Evolutionary conservation across 2,797 vertebrate genomes (phyloP).

Genomic region (Brachyalestes nurse): DNA sequence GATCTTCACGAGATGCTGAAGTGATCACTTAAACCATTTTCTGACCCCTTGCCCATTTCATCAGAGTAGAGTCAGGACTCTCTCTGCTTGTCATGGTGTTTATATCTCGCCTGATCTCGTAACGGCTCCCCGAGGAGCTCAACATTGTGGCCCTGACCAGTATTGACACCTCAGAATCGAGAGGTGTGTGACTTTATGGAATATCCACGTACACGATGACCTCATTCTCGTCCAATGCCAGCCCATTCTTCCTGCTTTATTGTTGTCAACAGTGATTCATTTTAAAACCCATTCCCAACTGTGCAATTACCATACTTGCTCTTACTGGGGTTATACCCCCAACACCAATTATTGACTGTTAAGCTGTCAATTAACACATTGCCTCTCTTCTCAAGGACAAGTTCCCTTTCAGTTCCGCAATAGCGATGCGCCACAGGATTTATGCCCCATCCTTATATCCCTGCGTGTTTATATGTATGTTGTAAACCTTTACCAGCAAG

Average conservation of each 20-base stretch:
- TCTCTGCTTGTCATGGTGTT: background rate
- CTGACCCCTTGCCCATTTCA: slow-evolving; percentile 23
- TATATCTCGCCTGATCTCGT: slow-evolving; percentile 52
- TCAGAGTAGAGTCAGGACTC: slow-evolving; percentile 27
- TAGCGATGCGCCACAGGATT: slow-evolving; percentile 59
- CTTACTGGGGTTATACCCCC: slow-evolving; percentile 55
- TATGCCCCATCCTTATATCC: slow-evolving; percentile 61
- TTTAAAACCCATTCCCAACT: slow-evolving; percentile 52
- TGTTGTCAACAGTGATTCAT: slow-evolving; percentile 59
- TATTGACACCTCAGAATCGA: slow-evolving; percentile 51
- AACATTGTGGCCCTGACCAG: slow-evolving; percentile 44
- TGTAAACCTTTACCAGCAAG: slow-evolving; percentile 72
- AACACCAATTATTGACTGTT: slow-evolving; percentile 63
- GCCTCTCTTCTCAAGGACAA: slow-evolving; percentile 58
- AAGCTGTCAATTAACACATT: slow-evolving; percentile 67
- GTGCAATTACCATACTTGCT: slow-evolving; percentile 53
- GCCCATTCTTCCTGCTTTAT: slow-evolving; percentile 40
- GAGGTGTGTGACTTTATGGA: slow-evolving; percentile 47
- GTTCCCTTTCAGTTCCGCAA: slow-evolving; percentile 34
- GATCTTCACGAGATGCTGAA: slow-evolving; percentile 6
- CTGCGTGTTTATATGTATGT: slow-evolving; percentile 65
- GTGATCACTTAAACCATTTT: background rate
- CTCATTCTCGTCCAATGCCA: slow-evolving; percentile 43
- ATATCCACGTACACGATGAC: slow-evolving; percentile 44
- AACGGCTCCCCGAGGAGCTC: slow-evolving; percentile 45